Evolutionary conservation across 2,113 vertebrate genomes (phyloP).

Genomic region (Sialia sialis): DNA sequence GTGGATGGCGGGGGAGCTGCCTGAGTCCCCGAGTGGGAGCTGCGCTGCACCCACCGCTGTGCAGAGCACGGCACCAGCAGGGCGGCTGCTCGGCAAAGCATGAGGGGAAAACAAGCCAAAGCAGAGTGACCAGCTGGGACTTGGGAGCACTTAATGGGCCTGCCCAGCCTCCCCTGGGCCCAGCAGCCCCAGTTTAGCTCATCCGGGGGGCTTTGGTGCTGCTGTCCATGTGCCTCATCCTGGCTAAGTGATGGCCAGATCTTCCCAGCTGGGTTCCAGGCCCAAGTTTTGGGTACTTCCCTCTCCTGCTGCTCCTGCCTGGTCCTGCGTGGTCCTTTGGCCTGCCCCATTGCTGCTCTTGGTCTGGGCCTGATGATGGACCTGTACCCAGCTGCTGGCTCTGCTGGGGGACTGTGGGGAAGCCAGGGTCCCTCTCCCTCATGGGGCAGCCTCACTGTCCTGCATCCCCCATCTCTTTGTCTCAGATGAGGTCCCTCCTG

Average conservation of each 20-base stretch:
- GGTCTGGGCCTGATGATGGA: not conserved
- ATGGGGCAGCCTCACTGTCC: not conserved
- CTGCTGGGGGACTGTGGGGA: not conserved
- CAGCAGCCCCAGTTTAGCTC: not conserved
- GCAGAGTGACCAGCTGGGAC: not conserved
- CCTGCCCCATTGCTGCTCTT: not conserved
- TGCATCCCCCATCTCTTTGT: not conserved
- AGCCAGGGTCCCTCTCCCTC: rapidly evolving
- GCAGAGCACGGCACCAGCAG: not conserved
- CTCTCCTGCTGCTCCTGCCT: not conserved
- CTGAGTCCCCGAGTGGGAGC: rapidly evolving
- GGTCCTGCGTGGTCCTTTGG: not conserved
- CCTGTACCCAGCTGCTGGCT: not conserved
- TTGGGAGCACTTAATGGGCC: not conserved
- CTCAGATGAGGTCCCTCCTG: rapidly evolving
- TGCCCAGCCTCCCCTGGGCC: not conserved
- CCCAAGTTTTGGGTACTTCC: rapidly evolving
- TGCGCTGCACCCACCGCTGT: rapidly evolving
- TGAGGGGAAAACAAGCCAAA: not conserved
- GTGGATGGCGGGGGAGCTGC: not conserved
- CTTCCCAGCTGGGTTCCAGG: not conserved
- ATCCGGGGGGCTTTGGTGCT: not conserved
- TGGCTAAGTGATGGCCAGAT: rapidly evolving
- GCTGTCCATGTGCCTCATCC: rapidly evolving
- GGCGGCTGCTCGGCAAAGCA: not conserved